Percentiles rank a stretch among this genome's conserved stretches.
These are phyloP conservation scores for Rhorus exstirpatorius DNA, from an alignment of 2,888 invertebrate genomes.

Conservation along the genomic window DNA sequence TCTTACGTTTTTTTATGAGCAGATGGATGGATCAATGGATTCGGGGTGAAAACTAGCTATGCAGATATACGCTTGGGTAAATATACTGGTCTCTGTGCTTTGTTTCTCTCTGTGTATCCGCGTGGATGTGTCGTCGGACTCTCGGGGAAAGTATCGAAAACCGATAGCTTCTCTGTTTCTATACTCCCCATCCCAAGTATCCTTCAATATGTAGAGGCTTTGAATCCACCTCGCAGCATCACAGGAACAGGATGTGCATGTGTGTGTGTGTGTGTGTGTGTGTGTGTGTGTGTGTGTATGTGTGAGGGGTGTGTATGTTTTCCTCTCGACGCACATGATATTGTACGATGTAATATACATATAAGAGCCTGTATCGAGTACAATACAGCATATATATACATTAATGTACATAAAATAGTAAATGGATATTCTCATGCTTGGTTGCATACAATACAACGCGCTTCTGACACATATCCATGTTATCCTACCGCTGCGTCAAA, in stretches of 20 bases:
- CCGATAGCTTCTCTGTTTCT: slow-evolving; percentile 69
- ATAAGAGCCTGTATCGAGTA: background rate
- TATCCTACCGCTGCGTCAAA: slow-evolving; percentile 35
- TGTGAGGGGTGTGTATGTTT: too few species aligned
- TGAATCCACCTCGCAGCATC: background rate
- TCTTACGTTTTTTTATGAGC: background rate
- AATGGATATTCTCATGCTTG: background rate
- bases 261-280: too few species aligned
- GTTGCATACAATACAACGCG: background rate
- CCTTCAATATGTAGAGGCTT: slow-evolving; percentile 5
- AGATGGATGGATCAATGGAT: background rate
- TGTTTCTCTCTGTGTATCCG: slow-evolving; percentile 29
- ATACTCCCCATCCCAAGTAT: slow-evolving; percentile 23
- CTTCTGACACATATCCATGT: slow-evolving; percentile 31
- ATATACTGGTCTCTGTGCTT: slow-evolving; percentile 28
- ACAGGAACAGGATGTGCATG: too few species aligned
- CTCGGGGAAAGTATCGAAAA: slow-evolving; percentile 73
- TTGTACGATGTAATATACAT: background rate
- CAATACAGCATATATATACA: background rate
- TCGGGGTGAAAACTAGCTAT: background rate
- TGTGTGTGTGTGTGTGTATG: too few species aligned
- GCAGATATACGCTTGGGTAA: slow-evolving; percentile 15
- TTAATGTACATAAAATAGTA: background rate
- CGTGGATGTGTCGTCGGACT: slow-evolving; percentile 51
- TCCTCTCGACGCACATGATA: background rate